A percentile compares a stretch with the other conserved stretches of the same genome.
phyloP scores from a whole-genome alignment of 2,797 vertebrate species.

The Ptychobarbus kaznakovi region DNA sequence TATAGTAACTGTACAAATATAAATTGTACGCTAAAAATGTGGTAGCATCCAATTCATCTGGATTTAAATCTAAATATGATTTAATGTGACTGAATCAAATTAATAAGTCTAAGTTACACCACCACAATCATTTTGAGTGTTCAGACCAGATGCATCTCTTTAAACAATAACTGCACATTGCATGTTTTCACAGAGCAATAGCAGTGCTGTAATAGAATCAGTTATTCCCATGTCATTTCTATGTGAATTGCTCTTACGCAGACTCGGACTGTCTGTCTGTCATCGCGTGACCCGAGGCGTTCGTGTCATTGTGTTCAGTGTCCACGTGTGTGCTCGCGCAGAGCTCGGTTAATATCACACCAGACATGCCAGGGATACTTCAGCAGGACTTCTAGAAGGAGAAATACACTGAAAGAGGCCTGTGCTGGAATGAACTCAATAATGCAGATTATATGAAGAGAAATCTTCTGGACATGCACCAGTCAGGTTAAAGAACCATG shows the following conservation, averaged over 20 bases:
- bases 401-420: neutral
- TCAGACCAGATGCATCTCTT: neutral
- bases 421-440: neutral
- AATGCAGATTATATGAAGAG: neutral
- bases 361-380: slow-evolving; percentile 69
- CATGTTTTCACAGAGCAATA: neutral
- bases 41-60: neutral
- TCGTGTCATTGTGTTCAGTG: slow-evolving; percentile 71
- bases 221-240: neutral
- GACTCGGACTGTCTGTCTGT: slow-evolving; percentile 52
- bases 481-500: neutral
- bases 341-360: slow-evolving; percentile 74
- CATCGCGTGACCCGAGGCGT: slow-evolving; percentile 64
- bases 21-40: neutral
- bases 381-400: neutral
- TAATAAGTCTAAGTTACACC: neutral
- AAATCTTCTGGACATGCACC: neutral
- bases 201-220: neutral
- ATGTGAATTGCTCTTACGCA: slow-evolving; percentile 19
- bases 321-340: slow-evolving; percentile 72
- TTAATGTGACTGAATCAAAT: neutral
- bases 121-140: neutral
- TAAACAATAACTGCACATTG: neutral
- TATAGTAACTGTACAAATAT: neutral
- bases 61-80: neutral